Evolutionary conservation across 2,113 vertebrate genomes (phyloP).

Genomic region (Podocnemis expansa): DNA sequence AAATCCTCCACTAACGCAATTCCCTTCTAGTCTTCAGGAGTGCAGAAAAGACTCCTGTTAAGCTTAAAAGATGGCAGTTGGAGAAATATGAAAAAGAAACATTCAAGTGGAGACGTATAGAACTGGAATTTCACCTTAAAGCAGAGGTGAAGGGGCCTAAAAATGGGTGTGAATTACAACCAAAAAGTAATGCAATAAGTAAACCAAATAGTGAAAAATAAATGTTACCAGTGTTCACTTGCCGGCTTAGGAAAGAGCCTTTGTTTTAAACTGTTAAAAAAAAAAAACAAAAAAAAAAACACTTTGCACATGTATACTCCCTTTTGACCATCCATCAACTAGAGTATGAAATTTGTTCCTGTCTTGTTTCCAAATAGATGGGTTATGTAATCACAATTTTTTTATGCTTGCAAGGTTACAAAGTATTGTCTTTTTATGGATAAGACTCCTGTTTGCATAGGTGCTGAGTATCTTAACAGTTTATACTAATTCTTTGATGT

Average conservation of each 20-base stretch:
- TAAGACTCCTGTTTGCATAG: not conserved
- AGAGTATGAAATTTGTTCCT: not conserved
- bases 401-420: not conserved
- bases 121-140: not conserved
- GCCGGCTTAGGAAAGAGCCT: not conserved
- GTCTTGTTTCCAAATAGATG: not conserved
- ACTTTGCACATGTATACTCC: fast-evolving
- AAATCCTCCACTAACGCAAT: constrained; percentile 11
- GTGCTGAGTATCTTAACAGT: not conserved
- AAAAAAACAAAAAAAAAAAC: too few relatives aligned
- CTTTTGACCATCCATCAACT: not conserved
- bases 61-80: not conserved
- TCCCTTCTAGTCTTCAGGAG: not conserved
- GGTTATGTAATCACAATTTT: not conserved
- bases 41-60: fast-evolving
- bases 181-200: not conserved
- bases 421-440: not conserved
- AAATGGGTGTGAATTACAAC: not conserved
- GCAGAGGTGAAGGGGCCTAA: not conserved
- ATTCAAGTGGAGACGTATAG: not conserved
- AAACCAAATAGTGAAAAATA: not conserved
- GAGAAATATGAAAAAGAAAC: not conserved
- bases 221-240: not conserved
- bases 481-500: not conserved
- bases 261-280: not conserved